phyloP scores from a whole-genome alignment of 2,113 vertebrate genomes.

The Asarcornis scutulata region DNA sequence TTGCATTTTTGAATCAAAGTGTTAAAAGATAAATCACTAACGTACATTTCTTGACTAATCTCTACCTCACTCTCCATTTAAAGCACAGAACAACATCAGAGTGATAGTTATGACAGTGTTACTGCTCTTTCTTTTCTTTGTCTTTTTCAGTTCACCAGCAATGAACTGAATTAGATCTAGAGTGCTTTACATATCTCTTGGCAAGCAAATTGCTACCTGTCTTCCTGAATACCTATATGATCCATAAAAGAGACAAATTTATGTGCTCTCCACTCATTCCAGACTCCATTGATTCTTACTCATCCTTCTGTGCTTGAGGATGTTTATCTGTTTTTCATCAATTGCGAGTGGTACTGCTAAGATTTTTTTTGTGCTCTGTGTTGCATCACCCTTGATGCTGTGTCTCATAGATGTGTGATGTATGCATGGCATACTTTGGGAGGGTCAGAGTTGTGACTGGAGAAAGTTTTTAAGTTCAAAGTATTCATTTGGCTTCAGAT shows the following conservation, averaged over 20 bases:
- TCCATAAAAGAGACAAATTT: neutral
- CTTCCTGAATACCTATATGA: neutral
- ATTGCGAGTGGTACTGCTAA: neutral
- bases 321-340: neutral
- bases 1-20: neutral
- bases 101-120: neutral
- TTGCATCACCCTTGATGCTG: neutral
- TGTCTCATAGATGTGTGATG: neutral
- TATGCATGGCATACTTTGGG: neutral
- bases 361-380: neutral
- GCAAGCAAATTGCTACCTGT: slow-evolving; percentile 1
- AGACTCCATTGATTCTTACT: neutral
- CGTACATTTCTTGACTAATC: neutral
- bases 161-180: neutral
- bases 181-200: neutral
- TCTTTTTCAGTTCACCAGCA: neutral
- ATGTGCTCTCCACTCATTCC: neutral
- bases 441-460: neutral
- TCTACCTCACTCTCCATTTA: neutral
- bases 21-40: neutral
- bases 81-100: neutral
- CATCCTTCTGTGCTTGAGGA: neutral
- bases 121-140: neutral
- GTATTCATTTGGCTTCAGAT: neutral
- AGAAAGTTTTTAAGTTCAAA: neutral